Evolutionary conservation across 2,113 vertebrate genomes (phyloP).

Genomic region (Tiliqua scincoides): DNA sequence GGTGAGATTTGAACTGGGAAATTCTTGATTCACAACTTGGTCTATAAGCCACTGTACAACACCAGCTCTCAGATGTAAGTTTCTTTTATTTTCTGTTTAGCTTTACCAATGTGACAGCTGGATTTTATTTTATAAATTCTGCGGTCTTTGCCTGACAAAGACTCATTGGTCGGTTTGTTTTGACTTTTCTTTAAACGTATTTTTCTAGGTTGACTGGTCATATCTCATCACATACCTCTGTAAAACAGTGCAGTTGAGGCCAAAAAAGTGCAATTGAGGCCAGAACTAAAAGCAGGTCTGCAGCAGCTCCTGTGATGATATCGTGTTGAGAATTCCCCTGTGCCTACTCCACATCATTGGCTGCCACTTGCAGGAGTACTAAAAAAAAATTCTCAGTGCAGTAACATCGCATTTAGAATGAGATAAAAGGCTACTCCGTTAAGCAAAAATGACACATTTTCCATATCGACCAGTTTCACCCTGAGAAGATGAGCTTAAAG

Average conservation of each 20-base stretch:
- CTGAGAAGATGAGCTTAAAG: background rate
- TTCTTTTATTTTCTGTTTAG: background rate
- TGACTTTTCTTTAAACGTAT: background rate
- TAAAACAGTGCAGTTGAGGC: accelerated
- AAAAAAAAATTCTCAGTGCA: background rate
- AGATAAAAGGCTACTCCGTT: background rate
- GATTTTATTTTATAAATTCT: background rate
- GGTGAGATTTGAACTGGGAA: too few relatives aligned
- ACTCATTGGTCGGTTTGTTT: background rate
- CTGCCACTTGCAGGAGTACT: background rate
- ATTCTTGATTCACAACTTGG: too few relatives aligned
- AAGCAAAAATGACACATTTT: background rate
- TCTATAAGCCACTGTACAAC: too few relatives aligned
- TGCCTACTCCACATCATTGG: background rate
- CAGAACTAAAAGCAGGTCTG: accelerated
- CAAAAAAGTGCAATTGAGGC: accelerated
- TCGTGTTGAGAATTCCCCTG: background rate
- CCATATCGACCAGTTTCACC: background rate
- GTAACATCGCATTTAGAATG: background rate
- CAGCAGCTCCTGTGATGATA: background rate
- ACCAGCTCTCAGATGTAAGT: background rate
- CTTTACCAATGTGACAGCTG: background rate
- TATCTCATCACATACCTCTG: background rate
- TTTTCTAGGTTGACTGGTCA: background rate
- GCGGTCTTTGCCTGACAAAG: background rate